Conservation (phyloP, 2,888 invertebrate genomes). For the Platerodrilus igneus region DNA sequence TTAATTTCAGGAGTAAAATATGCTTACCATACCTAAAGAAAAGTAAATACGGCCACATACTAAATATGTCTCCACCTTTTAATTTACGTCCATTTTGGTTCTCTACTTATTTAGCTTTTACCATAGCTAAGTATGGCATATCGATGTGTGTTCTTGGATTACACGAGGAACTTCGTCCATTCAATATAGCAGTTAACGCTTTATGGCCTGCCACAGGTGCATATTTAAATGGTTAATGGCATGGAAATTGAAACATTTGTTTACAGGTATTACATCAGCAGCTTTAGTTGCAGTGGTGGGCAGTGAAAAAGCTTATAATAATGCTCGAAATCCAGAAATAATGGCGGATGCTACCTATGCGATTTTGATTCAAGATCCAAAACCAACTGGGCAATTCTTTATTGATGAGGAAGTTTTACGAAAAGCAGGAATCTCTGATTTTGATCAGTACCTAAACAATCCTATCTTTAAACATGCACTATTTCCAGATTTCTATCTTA, state of each 20-base stretch:
- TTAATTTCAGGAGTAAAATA: slow-evolving; percentile 78
- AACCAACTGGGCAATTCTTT: slow-evolving; percentile 79
- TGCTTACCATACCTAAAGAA: slow-evolving; percentile 85
- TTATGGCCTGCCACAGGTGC: slow-evolving; percentile 91
- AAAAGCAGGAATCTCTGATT: slow-evolving; percentile 74
- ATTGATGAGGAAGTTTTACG: slow-evolving; percentile 86
- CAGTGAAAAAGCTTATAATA: slow-evolving; percentile 53
- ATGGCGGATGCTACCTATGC: slow-evolving; percentile 87
- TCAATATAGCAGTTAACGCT: slow-evolving; percentile 88
- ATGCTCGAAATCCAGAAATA: slow-evolving; percentile 77
- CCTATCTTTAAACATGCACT: slow-evolving; percentile 64
- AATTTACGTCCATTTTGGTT: slow-evolving; percentile 90
- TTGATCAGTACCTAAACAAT: slow-evolving; percentile 79
- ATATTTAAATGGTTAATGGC: slow-evolving; percentile 25
- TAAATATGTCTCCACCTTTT: slow-evolving; percentile 92
- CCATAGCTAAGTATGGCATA: slow-evolving; percentile 99
- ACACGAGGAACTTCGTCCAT: slow-evolving; percentile 84
- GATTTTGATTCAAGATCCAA: slow-evolving; percentile 73
- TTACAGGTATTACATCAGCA: slow-evolving; percentile 83
- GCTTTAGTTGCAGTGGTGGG: slow-evolving; percentile 86
- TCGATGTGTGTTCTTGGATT: slow-evolving; percentile 97
- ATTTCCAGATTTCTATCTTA: slow-evolving; percentile 88
- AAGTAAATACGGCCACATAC: slow-evolving; percentile 85
- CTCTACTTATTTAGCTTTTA: slow-evolving; percentile 87
- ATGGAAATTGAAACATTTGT: too few relatives aligned